Conservation (phyloP, 2,113 vertebrate genomes). For the Nothoprocta perdicaria region DNA sequence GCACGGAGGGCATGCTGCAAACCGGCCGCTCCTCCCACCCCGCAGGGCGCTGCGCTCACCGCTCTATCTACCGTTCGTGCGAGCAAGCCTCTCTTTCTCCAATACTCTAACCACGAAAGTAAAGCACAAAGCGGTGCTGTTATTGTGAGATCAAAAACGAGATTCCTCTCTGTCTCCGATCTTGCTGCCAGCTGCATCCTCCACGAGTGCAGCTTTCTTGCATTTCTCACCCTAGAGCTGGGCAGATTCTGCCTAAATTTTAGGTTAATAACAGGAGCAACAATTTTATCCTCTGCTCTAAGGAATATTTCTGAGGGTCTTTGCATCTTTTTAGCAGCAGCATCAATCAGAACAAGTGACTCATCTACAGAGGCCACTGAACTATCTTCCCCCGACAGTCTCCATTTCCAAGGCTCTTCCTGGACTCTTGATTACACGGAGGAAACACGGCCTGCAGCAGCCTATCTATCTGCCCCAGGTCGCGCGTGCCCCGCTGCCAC, state of each 20-base stretch:
- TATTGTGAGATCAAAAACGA: background rate
- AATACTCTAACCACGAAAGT: background rate
- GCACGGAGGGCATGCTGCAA: too few relatives aligned
- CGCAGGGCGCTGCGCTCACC: too few relatives aligned
- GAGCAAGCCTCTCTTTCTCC: fast-evolving
- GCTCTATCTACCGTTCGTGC: too few relatives aligned
- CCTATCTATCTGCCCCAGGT: fast-evolving
- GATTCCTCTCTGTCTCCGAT: background rate
- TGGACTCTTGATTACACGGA: background rate
- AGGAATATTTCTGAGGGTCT: background rate
- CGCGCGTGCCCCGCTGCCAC: background rate
- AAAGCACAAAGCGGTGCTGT: background rate
- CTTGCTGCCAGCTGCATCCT: background rate
- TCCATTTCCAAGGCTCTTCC: background rate
- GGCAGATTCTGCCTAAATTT: background rate
- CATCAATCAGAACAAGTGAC: background rate
- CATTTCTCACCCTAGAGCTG: background rate
- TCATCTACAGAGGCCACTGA: background rate
- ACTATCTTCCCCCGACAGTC: background rate
- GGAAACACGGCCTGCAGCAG: background rate
- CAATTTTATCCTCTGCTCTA: background rate
- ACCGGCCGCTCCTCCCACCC: too few relatives aligned
- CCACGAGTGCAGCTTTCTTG: background rate
- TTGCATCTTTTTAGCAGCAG: background rate
- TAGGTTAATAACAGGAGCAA: background rate